Conservation (phyloP, 2,888 invertebrate species). For the Acrobasis suavella region DNA sequence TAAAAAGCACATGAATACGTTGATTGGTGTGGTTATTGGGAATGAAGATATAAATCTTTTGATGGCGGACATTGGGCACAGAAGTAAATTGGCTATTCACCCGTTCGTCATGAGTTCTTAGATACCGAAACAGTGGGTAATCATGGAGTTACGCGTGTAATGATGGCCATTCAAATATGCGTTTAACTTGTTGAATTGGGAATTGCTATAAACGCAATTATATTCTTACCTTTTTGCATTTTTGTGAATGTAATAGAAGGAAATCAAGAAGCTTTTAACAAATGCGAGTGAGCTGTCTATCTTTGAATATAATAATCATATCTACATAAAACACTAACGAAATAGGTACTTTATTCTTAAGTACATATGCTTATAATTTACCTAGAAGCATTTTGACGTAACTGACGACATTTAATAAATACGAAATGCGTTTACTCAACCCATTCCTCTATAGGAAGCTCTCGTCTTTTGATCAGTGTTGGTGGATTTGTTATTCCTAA, state of each 20-base stretch:
- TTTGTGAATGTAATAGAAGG: conserved; percentile 19
- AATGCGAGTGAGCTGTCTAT: no score
- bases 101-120: conserved; percentile 38
- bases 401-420: no score
- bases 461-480: no score
- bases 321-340: no score
- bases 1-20: conserved; percentile 44
- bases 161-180: conserved; percentile 46
- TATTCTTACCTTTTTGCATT: not conserved
- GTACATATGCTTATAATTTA: no score
- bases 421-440: no score
- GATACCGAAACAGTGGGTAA: conserved; percentile 52
- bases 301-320: no score
- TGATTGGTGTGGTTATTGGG: conserved; percentile 50
- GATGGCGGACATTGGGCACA: conserved; percentile 37
- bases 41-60: conserved; percentile 41
- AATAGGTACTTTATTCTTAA: no score
- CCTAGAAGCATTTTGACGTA: no score
- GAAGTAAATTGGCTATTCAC: conserved; percentile 68
- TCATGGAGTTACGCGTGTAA: conserved; percentile 55
- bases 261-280: not conserved
- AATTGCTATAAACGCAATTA: not conserved
- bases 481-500: no score
- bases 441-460: no score
- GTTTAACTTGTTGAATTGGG: not conserved